Evolutionary conservation across 2,113 vertebrate genomes (phyloP), one percentile per base, ranked within the genome.

Genomic region (Tragelaphus strepsiceros): DNA sequence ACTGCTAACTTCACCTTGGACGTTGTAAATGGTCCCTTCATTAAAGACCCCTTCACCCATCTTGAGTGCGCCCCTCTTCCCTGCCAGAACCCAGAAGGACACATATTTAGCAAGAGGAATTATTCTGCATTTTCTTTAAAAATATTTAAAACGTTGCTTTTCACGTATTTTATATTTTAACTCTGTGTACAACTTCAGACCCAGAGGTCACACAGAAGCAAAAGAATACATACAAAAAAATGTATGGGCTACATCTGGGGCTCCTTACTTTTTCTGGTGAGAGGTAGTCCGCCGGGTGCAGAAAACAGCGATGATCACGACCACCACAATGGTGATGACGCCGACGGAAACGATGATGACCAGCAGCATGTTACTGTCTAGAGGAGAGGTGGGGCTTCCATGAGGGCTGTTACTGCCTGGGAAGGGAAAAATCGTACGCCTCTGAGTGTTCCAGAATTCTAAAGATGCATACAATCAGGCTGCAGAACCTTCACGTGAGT

Each of bases 311-410:
- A 99, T 99, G 32, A 99, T 99, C 91, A 99, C 99, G 77, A 99
- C 99, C 88, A 99, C 98, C 49, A 99, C 99, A 58, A 99, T 99
- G 98, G 99, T 99, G 98, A 99, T 99, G 78, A 99, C 99, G 3
- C 99, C 99, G 21, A 99, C 99, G 0, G 99, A 99, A 26, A 99
- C 99, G 26, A 99, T 99, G 98, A 99, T 99, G 62, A 99, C 99
- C 80, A 99, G 99, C 95, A 99, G 98, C 99, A 99, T 99, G 81
- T 98, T 99, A 98, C 99, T 99, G 91, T 99, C 99, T 84, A 99
- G 96, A 32, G 99, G 97, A 10, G 99, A 99, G 0, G 99, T 99
- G 5, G 99, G 99, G 87, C 99, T 99, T 64, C 99, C 99, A 0
- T 99, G 99, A 49, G 99, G 99, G 28, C 99, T 99, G 98, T 99